A percentile compares a stretch with the other conserved stretches of the same genome.
These are phyloP conservation scores for Hanleya hanleyi DNA, from an alignment of 2,888 invertebrate genomes.

Conservation along the genomic window DNA sequence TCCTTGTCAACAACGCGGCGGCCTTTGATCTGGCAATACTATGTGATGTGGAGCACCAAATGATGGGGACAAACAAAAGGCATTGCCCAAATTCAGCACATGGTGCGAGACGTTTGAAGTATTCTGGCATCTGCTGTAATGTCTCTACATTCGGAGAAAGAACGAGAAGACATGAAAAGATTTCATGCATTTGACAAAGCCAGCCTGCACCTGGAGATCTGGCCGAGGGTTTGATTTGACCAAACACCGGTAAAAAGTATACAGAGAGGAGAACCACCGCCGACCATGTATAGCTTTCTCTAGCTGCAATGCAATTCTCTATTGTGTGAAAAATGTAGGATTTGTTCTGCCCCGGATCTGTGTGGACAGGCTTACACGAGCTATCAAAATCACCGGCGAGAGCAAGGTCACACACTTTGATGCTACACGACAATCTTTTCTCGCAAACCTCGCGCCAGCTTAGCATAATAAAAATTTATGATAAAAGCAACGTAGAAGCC, in stretches of 20 bases:
- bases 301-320: constrained; percentile 5
- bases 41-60: constrained; percentile 3
- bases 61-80: background rate
- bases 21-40: constrained; percentile 3
- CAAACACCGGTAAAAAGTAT: background rate
- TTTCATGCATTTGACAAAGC: constrained; percentile 2
- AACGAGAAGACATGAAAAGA: constrained; percentile 5
- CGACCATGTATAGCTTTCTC: background rate
- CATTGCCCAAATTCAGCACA: constrained; percentile 7
- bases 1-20: constrained; percentile 3
- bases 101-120: constrained; percentile 5
- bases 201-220: background rate
- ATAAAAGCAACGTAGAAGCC: too few relatives aligned
- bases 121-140: constrained; percentile 1
- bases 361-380: background rate
- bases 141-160: background rate
- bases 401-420: constrained; percentile 11
- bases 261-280: background rate
- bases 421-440: background rate
- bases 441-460: too few relatives aligned
- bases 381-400: background rate
- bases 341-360: background rate
- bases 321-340: constrained; percentile 9
- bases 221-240: background rate
- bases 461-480: too few relatives aligned